Evolutionary conservation across 2,888 invertebrate genomes (phyloP), one percentile per base, ranked within the genome.

Genomic region (Palloptera scutellata): DNA sequence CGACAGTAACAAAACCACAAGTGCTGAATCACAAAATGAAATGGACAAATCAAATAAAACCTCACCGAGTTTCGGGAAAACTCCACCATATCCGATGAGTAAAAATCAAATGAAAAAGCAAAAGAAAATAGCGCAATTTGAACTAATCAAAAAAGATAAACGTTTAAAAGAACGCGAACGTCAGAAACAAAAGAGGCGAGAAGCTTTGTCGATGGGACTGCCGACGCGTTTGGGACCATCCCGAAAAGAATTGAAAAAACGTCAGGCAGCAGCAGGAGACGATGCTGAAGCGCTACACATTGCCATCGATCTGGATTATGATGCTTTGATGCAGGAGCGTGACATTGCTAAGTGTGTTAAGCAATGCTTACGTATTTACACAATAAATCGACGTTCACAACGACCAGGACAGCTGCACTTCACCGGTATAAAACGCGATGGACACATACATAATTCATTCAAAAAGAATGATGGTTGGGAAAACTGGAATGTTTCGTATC

Each of bases 291-390:
- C 72, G 0, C 0, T 81, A 10, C 72, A 71, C 11, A 76, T 98
- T 15, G 92, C 92, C 15, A 90, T 98, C 73, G 98, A 98, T 82
- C 89, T 97, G 79, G 94, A 95, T 79, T 97, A 96, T 83, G 96
- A 96, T 81, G 88, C 94, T 72, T 86, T 94, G 61, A 98, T 98
- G 98, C 91, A 89, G 71, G 93, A 93, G 73, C 92, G 91, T 86
- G 96, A 97, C 82, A 88, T 96, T 77, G 91, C 90, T 68, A 96
- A 96, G 87, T 91, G 95, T 74, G 91, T 93, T 11, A 96, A 96
- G 83, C 98, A 98, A 86, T 89, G 97, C 74, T 87, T 95, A 72
- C 88, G 95, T 64, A 94, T 96, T 77, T 98, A 98, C 80, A 94
- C 97, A 10, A 88, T 93, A 67, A 98, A 98, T 82, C 88, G 98